Percentiles rank a stretch among this genome's conserved stretches.
Conservation (phyloP, 2,888 invertebrate species). For the Altica lythri region DNA sequence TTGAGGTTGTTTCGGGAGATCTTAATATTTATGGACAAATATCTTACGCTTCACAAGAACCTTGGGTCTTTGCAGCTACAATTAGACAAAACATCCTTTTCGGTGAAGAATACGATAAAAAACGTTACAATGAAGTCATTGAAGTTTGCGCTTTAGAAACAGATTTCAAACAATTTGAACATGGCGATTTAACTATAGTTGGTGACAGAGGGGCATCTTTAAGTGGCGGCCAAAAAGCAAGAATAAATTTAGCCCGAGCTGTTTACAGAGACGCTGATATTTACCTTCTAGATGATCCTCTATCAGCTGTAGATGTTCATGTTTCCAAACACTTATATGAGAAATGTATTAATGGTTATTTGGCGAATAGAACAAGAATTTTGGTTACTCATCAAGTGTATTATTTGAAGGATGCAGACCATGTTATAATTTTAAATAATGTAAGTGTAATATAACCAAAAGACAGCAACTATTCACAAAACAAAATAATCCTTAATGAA, state of each 20-base stretch:
- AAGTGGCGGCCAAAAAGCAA: slow-evolving; percentile 82
- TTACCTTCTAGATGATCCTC: slow-evolving; percentile 81
- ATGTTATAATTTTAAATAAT: slow-evolving; percentile 67
- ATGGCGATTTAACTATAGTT: slow-evolving; percentile 75
- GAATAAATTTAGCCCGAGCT: slow-evolving; percentile 71
- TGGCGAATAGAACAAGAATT: slow-evolving; percentile 71
- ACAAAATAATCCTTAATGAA: too few species aligned
- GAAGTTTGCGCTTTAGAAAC: slow-evolving; percentile 70
- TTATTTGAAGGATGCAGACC: slow-evolving; percentile 70
- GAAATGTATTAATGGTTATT: slow-evolving; percentile 71
- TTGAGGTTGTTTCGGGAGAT: slow-evolving; percentile 63
- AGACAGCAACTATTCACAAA: too few species aligned
- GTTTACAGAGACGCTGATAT: slow-evolving; percentile 75
- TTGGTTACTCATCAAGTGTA: slow-evolving; percentile 87
- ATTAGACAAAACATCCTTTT: slow-evolving; percentile 85
- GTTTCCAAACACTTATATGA: slow-evolving; percentile 80
- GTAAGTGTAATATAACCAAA: too few species aligned
- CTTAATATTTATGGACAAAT: slow-evolving; percentile 66
- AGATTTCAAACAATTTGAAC: slow-evolving; percentile 75
- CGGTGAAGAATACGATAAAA: slow-evolving; percentile 67
- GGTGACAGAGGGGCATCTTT: slow-evolving; percentile 78
- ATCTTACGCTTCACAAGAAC: slow-evolving; percentile 81
- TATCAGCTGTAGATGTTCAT: slow-evolving; percentile 82
- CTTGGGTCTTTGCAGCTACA: slow-evolving; percentile 80
- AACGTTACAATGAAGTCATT: slow-evolving; percentile 64